A percentile compares a stretch with the other conserved stretches of the same genome.
Conservation (phyloP, 2,888 invertebrate species). For the Tachina grossa region DNA sequence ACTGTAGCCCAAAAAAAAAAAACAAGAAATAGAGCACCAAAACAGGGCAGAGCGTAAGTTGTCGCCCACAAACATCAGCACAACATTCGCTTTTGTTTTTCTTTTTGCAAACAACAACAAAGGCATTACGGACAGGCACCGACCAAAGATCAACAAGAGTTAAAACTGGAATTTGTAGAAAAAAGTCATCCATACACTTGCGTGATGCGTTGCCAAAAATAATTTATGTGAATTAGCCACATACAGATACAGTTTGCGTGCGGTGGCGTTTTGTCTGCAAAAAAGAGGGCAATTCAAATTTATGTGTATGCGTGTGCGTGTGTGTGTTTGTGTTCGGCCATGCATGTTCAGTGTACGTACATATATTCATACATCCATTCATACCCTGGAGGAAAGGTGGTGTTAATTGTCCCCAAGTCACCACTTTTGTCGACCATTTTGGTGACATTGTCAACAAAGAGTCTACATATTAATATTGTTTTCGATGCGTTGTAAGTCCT, state of each 20-base stretch:
- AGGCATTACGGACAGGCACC: conserved; percentile 53
- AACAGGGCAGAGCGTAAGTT: conserved; percentile 76
- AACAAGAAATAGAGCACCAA: conserved; percentile 73
- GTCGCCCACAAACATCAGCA: conserved; percentile 80
- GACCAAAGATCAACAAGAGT: conserved; percentile 70
- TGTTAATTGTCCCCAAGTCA: too few relatives aligned
- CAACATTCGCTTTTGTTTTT: conserved; percentile 62
- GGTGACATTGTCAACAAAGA: too few relatives aligned
- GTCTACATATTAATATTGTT: too few relatives aligned
- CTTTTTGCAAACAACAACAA: conserved; percentile 31
- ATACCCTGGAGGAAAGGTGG: too few relatives aligned
- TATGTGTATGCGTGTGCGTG: background rate
- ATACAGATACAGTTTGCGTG: conserved; percentile 74
- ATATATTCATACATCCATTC: too few relatives aligned
- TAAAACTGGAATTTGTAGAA: conserved; percentile 61
- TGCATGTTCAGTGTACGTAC: background rate
- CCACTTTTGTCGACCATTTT: too few relatives aligned
- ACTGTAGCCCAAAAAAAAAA: conserved; percentile 42
- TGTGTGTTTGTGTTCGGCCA: background rate
- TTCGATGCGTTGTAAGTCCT: too few relatives aligned
- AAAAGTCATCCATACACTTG: conserved; percentile 76
- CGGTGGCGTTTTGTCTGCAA: conserved; percentile 71
- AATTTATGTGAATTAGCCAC: conserved; percentile 79
- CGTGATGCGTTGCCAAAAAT: conserved; percentile 82
- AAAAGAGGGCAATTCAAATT: conserved; percentile 45